Conservation (phyloP, 2,888 invertebrate genomes). For the Eucriotettix oculatus region DNA sequence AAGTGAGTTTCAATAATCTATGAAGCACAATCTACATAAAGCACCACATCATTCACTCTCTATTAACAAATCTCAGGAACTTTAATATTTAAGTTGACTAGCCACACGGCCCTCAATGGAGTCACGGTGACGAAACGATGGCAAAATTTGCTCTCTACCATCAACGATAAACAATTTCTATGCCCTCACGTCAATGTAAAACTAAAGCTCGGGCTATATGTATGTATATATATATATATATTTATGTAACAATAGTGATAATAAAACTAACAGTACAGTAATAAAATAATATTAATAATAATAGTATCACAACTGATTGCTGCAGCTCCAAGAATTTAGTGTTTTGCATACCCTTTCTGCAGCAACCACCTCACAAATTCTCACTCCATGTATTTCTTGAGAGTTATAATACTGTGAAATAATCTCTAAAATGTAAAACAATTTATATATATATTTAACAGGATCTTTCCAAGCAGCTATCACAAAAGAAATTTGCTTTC, state of each 20-base stretch:
- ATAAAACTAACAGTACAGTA: slow-evolving; percentile 10
- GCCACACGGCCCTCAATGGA: slow-evolving; percentile 8
- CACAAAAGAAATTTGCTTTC: slow-evolving; percentile 10
- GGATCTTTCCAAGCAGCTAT: slow-evolving; percentile 6
- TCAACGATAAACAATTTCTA: slow-evolving; percentile 8
- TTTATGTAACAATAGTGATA: slow-evolving; percentile 7
- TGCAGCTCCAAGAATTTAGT: slow-evolving; percentile 2
- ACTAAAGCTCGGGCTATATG: slow-evolving; percentile 12
- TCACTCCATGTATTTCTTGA: slow-evolving; percentile 7
- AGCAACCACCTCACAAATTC: slow-evolving; percentile 9
- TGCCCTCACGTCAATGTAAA: slow-evolving; percentile 12
- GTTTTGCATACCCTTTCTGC: slow-evolving; percentile 6
- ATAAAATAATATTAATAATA: slow-evolving; percentile 12
- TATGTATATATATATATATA: slow-evolving; percentile 5
- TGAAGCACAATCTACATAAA: slow-evolving; percentile 13
- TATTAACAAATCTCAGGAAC: slow-evolving; percentile 15
- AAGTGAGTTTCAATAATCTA: no score
- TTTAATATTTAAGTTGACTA: slow-evolving; percentile 15
- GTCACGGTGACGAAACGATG: slow-evolving; percentile 10
- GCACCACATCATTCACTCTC: slow-evolving; percentile 13
- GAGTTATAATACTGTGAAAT: slow-evolving; percentile 15
- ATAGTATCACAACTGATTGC: slow-evolving; percentile 14
- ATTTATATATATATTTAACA: slow-evolving; percentile 4
- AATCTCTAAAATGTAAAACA: slow-evolving; percentile 13
- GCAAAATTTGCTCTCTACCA: slow-evolving; percentile 6